Conservation (phyloP, 2,888 invertebrate genomes). For the Orchesella flavescens region DNA sequence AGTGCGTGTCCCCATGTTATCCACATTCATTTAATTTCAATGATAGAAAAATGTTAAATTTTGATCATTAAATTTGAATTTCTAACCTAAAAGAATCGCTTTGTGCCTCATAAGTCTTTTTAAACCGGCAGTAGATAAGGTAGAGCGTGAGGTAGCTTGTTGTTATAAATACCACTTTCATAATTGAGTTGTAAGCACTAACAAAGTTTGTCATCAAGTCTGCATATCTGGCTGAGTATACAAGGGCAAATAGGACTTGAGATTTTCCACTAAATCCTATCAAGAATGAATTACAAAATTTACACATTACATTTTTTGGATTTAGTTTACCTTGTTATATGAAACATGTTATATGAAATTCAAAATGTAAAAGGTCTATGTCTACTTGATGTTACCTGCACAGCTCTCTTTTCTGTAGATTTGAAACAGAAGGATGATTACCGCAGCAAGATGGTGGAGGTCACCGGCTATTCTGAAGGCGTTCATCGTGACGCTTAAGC, state of each 20-base stretch:
- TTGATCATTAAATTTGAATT: too few species aligned
- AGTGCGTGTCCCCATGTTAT: neutral
- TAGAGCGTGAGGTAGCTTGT: slow-evolving; percentile 48
- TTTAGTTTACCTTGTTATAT: too few species aligned
- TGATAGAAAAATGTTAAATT: neutral
- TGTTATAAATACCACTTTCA: slow-evolving; percentile 52
- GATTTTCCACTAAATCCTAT: slow-evolving; percentile 58
- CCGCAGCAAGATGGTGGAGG: slow-evolving; percentile 96
- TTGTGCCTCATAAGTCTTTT: slow-evolving; percentile 39
- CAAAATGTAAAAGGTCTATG: too few species aligned
- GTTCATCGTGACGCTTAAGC: slow-evolving; percentile 82
- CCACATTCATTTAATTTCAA: neutral
- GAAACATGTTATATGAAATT: too few species aligned
- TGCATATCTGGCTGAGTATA: slow-evolving; percentile 47
- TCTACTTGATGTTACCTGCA: slow-evolving; percentile 88
- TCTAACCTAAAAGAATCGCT: slow-evolving; percentile 43
- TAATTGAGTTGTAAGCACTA: slow-evolving; percentile 46
- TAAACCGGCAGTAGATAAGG: slow-evolving; percentile 48
- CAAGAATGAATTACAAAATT: neutral
- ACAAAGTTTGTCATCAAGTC: slow-evolving; percentile 52
- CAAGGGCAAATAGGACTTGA: slow-evolving; percentile 49
- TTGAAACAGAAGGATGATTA: slow-evolving; percentile 94
- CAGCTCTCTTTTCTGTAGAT: slow-evolving; percentile 99
- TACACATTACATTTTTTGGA: neutral
- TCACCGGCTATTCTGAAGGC: slow-evolving; percentile 98